A percentile compares a stretch with the other conserved stretches of the same genome.
phyloP scores from a whole-genome alignment of 2,888 invertebrate genomes.

The Frankliniella intonsa region DNA sequence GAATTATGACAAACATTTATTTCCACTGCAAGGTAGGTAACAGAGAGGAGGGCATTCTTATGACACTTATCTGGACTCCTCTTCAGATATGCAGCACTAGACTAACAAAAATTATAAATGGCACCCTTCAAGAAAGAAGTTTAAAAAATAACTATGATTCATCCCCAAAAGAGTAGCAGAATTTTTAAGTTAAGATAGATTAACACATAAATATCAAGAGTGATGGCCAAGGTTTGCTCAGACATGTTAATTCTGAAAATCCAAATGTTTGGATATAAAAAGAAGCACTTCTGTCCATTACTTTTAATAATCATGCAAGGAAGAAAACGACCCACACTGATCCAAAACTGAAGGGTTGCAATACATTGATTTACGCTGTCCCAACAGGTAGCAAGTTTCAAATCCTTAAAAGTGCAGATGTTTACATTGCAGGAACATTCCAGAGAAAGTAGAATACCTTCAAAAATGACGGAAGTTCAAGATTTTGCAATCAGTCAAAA shows the following conservation, averaged over 20 bases:
- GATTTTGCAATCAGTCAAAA: neutral
- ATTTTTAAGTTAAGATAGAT: too few relatives aligned
- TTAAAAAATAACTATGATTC: too few relatives aligned
- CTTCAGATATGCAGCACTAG: too few relatives aligned
- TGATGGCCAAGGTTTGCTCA: too few relatives aligned
- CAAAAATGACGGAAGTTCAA: neutral
- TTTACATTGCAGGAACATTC: neutral
- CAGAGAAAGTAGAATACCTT: neutral
- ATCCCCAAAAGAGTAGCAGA: too few relatives aligned
- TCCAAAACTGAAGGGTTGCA: neutral
- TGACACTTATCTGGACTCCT: too few relatives aligned
- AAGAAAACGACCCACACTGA: neutral
- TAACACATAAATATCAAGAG: too few relatives aligned
- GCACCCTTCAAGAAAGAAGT: too few relatives aligned
- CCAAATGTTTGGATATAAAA: neutral
- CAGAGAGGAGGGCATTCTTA: too few relatives aligned
- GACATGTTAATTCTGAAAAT: too few relatives aligned
- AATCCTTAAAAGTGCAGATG: neutral
- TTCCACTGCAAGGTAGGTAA: neutral
- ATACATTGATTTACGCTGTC: neutral
- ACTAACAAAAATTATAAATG: too few relatives aligned
- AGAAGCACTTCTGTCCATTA: neutral
- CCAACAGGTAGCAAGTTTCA: neutral
- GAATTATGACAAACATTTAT: slow-evolving; percentile 14
- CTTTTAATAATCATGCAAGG: neutral